phyloP scores from a whole-genome alignment of 2,797 vertebrate species.

The Cetoscarus ocellatus region DNA sequence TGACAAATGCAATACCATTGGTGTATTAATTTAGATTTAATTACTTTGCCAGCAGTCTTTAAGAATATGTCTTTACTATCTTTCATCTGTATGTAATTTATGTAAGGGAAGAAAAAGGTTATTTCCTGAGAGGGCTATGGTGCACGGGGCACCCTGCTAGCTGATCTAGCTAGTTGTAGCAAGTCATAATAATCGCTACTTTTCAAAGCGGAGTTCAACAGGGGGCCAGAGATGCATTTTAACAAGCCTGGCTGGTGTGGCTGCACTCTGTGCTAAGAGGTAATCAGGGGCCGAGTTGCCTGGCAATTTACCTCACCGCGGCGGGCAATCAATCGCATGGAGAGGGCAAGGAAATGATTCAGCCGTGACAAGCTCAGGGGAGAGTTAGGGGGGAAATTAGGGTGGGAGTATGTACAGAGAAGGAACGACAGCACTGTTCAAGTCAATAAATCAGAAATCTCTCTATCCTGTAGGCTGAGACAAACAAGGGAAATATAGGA shows the following conservation, averaged over 20 bases:
- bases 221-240: slow-evolving; percentile 83
- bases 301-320: slow-evolving; percentile 85
- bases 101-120: slow-evolving; percentile 42
- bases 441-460: slow-evolving; percentile 80
- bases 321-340: slow-evolving; percentile 86
- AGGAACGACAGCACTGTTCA: slow-evolving; percentile 66
- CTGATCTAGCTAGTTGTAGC: slow-evolving; percentile 69
- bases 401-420: slow-evolving; percentile 67
- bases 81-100: slow-evolving; percentile 8
- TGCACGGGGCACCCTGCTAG: slow-evolving; percentile 50
- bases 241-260: slow-evolving; percentile 81
- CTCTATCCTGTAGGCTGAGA: slow-evolving; percentile 42
- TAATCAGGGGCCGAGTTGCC: slow-evolving; percentile 86
- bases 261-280: slow-evolving; percentile 84
- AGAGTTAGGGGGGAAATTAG: slow-evolving; percentile 75
- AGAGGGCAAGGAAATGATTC: slow-evolving; percentile 87
- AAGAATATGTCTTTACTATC: slow-evolving; percentile 38
- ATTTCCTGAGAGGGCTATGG: slow-evolving; percentile 52
- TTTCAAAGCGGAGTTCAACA: slow-evolving; percentile 75
- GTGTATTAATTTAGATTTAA: slow-evolving; percentile 57
- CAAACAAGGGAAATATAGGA: slow-evolving; percentile 56
- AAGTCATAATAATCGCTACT: slow-evolving; percentile 79
- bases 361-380: slow-evolving; percentile 72
- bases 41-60: slow-evolving; percentile 42
- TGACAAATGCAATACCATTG: slow-evolving; percentile 54